These are phyloP conservation scores for Atta cephalotes DNA, from an alignment of 1,140 invertebrate species.

Conservation along the genomic window DNA sequence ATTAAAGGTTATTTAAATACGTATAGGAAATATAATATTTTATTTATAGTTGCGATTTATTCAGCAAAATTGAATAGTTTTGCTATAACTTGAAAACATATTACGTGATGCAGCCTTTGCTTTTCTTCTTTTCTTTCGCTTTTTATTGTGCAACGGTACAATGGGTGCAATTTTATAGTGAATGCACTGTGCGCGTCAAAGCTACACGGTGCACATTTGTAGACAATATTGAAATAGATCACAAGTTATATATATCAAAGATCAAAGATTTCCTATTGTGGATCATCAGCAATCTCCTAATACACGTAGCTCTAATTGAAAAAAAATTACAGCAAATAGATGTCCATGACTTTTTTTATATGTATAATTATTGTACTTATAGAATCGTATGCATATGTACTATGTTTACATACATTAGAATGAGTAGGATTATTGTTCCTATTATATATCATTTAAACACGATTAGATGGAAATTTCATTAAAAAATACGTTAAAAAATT, in stretches of 20 bases:
- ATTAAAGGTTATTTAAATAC: background rate
- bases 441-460: background rate
- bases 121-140: background rate
- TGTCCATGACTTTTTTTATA: background rate
- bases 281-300: background rate
- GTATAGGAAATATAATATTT: background rate
- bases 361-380: background rate
- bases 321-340: background rate
- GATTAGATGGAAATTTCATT: background rate
- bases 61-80: background rate
- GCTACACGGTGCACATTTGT: background rate
- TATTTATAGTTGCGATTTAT: background rate
- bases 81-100: background rate
- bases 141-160: background rate
- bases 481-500: background rate
- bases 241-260: background rate
- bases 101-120: background rate
- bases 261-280: conserved; percentile 6
- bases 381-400: background rate
- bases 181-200: background rate
- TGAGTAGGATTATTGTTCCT: background rate
- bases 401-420: background rate
- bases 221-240: background rate
- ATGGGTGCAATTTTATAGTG: conserved; percentile 15
- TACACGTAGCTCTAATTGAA: background rate